A percentile compares a stretch with the other conserved stretches of the same genome.
These are phyloP conservation scores for Agrochola macilenta DNA, from an alignment of 2,888 invertebrate species.

Conservation along the genomic window DNA sequence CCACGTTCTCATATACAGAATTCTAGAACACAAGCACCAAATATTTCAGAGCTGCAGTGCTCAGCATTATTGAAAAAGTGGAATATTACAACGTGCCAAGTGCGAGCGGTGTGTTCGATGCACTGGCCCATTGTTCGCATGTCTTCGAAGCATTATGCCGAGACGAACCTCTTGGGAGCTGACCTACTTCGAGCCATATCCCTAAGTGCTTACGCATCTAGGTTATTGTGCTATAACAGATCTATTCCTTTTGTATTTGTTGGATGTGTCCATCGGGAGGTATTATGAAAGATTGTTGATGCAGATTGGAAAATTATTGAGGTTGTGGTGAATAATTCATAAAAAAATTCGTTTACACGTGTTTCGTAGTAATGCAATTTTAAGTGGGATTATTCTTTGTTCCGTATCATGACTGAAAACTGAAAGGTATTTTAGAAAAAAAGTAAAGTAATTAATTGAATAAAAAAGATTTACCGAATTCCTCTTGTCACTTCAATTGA, in stretches of 20 bases:
- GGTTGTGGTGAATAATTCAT: constrained; percentile 18
- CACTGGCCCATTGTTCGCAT: constrained; percentile 79
- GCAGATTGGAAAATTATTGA: constrained; percentile 10
- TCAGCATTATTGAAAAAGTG: constrained; percentile 64
- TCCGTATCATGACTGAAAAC: neutral
- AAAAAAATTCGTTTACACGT: neutral
- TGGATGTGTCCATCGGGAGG: constrained; percentile 39
- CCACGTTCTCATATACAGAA: constrained; percentile 36
- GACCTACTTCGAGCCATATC: constrained; percentile 85
- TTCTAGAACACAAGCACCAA: constrained; percentile 49
- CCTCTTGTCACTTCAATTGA: neutral
- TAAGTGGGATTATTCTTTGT: too few relatives aligned
- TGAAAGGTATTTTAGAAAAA: too few relatives aligned
- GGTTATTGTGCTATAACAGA: constrained; percentile 81
- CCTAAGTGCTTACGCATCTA: constrained; percentile 86
- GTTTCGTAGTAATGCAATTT: neutral
- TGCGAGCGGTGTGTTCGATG: constrained; percentile 73
- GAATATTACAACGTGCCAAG: constrained; percentile 68
- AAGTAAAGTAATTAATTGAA: neutral
- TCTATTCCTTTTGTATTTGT: constrained; percentile 61
- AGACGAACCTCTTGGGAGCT: constrained; percentile 82
- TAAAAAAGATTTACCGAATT: too few relatives aligned
- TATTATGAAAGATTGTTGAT: constrained; percentile 39
- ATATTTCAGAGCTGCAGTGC: constrained; percentile 62
- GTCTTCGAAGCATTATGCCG: constrained; percentile 81